Conservation (phyloP, 2,888 invertebrate genomes). For the Chymomyza caudatula region DNA sequence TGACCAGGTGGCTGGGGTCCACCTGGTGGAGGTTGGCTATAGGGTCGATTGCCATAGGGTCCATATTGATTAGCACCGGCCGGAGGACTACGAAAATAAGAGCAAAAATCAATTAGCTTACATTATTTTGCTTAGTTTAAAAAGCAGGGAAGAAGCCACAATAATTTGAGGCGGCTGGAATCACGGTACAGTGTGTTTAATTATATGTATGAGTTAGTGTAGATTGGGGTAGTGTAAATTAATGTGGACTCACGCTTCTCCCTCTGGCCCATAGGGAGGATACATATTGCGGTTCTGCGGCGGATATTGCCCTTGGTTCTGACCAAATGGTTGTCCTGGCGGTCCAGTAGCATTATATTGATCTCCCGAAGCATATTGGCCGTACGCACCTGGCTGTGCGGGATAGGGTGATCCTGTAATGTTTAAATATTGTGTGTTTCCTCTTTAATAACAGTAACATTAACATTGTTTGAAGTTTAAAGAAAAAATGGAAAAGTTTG, state of each 20-base stretch:
- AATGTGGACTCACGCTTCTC: conserved; percentile 81
- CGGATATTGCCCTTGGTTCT: conserved; percentile 81
- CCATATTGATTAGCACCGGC: conserved; percentile 78
- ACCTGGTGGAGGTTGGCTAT: conserved; percentile 77
- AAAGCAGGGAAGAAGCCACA: not conserved
- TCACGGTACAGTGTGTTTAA: conserved; percentile 33
- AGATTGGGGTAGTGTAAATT: conserved; percentile 20
- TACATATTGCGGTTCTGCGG: conserved; percentile 88
- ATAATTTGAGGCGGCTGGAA: not conserved
- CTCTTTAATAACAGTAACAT: no score
- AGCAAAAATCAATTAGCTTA: not conserved
- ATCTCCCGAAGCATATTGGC: conserved; percentile 84
- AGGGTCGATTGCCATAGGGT: conserved; percentile 76
- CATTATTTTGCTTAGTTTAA: not conserved
- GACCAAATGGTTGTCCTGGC: conserved; percentile 81
- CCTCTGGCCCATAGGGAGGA: conserved; percentile 86
- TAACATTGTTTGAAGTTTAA: no score
- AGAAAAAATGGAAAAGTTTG: no score
- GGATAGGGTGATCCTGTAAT: conserved; percentile 80
- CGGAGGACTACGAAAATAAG: conserved; percentile 65
- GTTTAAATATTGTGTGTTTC: not conserved
- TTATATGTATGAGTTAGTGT: conserved; percentile 16
- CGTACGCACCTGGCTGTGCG: conserved; percentile 82
- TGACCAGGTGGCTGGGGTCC: conserved; percentile 79
- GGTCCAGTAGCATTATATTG: conserved; percentile 80